Evolutionary conservation across 2,888 invertebrate species (phyloP), one percentile per base, ranked within the genome.

Genomic region (Melieria crassipennis): DNA sequence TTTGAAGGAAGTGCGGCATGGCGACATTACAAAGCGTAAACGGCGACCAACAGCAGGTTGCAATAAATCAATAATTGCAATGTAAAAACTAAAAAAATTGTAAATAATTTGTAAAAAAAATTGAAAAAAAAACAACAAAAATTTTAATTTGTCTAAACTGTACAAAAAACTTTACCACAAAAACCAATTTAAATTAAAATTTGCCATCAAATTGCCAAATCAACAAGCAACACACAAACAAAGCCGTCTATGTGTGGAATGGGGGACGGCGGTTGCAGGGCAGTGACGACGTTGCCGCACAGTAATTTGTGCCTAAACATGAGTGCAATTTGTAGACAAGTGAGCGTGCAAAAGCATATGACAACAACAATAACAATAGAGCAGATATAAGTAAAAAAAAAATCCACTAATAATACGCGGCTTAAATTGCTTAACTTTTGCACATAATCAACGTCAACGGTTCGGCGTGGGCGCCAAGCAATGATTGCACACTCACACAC

Each of bases 391-490:
- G 13, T 55, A 60, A 60, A 60, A 7, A 43, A 7, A 72, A 60
- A 55, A 65, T 60, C 45, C 46, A 16, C 48, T 61, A 60, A 65
- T 55, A 67, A 67, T 67, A 60, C 60, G 48, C 42, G 60, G 58
- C 48, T 58, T 71, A 68, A 68, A 64, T 64, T 63, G 58, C 68
- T 65, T 43, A 65, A 69, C 55, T 58, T 5, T 16, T 55, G 16
- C 52, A 9, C 43, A 46, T n/a, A 46, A 52, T 30, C 11, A 56
- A 9, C 7, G 1, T n/a, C 46, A 9, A 56, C 7, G 42, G n/a
- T 65, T 11, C 55, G 7, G n/a, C 4, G 56, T 30, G 7, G 30
- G 9, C 9, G 56, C 3, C 2, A 55, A 55, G 55, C 50, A 16
- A 6, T 16, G 16, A 9, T 50, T 50, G 11, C 11, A 50, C 30